Evolutionary conservation across 2,113 vertebrate species (phyloP), one percentile per base, ranked within the genome.

Genomic region (Ochotona curzoniae): DNA sequence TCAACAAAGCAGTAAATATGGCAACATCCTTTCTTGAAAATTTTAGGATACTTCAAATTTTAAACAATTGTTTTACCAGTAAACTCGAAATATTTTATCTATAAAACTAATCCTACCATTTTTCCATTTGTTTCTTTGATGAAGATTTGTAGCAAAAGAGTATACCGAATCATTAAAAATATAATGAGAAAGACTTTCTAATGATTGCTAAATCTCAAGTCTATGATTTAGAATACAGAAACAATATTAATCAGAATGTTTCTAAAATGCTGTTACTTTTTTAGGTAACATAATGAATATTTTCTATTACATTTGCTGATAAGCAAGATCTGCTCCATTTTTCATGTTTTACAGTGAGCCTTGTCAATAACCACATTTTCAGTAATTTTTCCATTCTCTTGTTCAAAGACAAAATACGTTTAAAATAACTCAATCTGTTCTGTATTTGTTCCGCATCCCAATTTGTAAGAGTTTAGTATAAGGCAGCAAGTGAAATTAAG

Each of bases 31-130:
- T 18, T 96, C n/a, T 76, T 13, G 25, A 90, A 86, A 94, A 89
- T 94, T 96, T 96, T 38, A 63, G 49, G 83, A 88, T 70, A 85
- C 47, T 89, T 97, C 95, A 94, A 60, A 83, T 94, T 83, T 94
- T 47, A 95, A n/a, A 23, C 81, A 78, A 90, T 96, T 89, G 63
- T 89, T 97, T 49, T 12, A 25, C 83, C n/a, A 49, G 49, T 95
- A 44, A 15, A 1, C 91, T 91, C 94, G 73, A 15, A 30, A 95
- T 95, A 23, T 21, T 94, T 63, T 93, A 82, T 8, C 6, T 18
- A 67, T 35, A 26, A 71, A 93, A 25, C n/a, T 85, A 74, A 94
- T 94, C 9, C 96, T 87, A 13, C 0, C 30, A 64, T 79, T 95
- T 96, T 83, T 0, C 0, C 0, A 89, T 93, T 94, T 95, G 6